Percentiles rank a stretch among this genome's conserved stretches.
phyloP scores from a whole-genome alignment of 2,797 vertebrate genomes.

The Aldrovandia affinis region DNA sequence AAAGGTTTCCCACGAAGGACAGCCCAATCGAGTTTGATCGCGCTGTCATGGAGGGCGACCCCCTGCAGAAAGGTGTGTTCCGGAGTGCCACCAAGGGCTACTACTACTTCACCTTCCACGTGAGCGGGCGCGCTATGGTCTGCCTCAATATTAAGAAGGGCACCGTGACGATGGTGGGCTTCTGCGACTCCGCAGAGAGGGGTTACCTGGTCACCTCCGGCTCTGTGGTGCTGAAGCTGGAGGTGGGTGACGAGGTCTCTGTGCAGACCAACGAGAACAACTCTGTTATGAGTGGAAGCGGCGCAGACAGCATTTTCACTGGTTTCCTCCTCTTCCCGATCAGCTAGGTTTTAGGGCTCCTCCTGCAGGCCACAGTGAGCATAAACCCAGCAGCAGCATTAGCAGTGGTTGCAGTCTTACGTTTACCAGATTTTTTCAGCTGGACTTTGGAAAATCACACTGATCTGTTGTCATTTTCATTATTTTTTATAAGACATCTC shows the following conservation, averaged over 20 bases:
- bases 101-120: constrained; percentile 81
- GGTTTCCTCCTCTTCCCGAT: constrained; percentile 79
- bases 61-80: constrained; percentile 51
- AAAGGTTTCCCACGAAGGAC: neutral
- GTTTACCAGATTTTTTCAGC: too few species aligned
- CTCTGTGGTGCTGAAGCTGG: constrained; percentile 69
- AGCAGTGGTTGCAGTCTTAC: too few species aligned
- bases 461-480: too few species aligned
- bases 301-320: constrained; percentile 76
- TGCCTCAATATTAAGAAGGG: constrained; percentile 70
- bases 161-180: constrained; percentile 57
- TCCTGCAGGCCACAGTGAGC: too few species aligned
- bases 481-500: neutral
- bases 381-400: too few species aligned
- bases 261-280: constrained; percentile 67
- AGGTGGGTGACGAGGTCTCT: constrained; percentile 56
- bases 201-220: constrained; percentile 76
- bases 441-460: too few species aligned
- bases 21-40: constrained; percentile 70
- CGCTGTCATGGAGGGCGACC: constrained; percentile 45
- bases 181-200: constrained; percentile 68
- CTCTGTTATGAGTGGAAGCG: constrained; percentile 60
- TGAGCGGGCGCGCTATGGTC: constrained; percentile 65
- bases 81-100: constrained; percentile 64
- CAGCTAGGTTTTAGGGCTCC: constrained; percentile 1